Conservation (phyloP, 2,888 invertebrate genomes). For the Agriopis marginaria region DNA sequence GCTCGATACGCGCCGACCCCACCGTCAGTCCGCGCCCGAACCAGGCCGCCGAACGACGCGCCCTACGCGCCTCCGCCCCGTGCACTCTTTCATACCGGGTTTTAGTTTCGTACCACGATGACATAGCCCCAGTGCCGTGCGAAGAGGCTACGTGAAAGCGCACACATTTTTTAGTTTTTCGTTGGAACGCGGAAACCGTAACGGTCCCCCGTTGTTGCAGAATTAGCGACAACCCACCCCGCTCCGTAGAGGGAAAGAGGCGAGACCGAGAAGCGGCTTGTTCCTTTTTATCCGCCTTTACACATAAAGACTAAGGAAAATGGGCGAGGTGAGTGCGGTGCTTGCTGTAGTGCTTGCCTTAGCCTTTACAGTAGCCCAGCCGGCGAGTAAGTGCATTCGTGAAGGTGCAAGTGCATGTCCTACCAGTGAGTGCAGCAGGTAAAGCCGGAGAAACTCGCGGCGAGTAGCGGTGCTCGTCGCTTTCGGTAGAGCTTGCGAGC, state of each 20-base stretch:
- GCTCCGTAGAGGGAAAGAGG: conserved; percentile 80
- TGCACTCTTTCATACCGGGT: conserved; percentile 82
- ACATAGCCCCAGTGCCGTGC: conserved; percentile 84
- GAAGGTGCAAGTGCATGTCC: conserved; percentile 78
- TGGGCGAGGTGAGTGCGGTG: conserved; percentile 86
- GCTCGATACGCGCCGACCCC: conserved; percentile 88
- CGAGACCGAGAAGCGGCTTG: conserved; percentile 82
- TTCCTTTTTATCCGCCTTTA: conserved; percentile 82
- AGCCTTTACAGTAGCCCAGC: conserved; percentile 70
- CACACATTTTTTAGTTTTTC: conserved; percentile 84
- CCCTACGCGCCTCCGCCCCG: conserved; percentile 77
- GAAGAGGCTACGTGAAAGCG: conserved; percentile 79
- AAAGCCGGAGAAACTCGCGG: conserved; percentile 50
- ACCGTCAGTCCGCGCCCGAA: conserved; percentile 86
- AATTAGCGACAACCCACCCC: conserved; percentile 83
- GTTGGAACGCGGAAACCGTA: conserved; percentile 80
- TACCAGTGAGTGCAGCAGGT: conserved; percentile 72
- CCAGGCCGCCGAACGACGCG: conserved; percentile 82
- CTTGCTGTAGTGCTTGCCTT: conserved; percentile 81
- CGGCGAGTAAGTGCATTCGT: conserved; percentile 73
- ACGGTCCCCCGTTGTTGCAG: conserved; percentile 84
- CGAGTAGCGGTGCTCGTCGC: conserved; percentile 51
- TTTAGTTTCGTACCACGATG: conserved; percentile 84
- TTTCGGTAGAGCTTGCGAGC: conserved; percentile 66
- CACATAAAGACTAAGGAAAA: conserved; percentile 83